Conservation (phyloP, 2,797 vertebrate species). For the Sebastes jordani region DNA sequence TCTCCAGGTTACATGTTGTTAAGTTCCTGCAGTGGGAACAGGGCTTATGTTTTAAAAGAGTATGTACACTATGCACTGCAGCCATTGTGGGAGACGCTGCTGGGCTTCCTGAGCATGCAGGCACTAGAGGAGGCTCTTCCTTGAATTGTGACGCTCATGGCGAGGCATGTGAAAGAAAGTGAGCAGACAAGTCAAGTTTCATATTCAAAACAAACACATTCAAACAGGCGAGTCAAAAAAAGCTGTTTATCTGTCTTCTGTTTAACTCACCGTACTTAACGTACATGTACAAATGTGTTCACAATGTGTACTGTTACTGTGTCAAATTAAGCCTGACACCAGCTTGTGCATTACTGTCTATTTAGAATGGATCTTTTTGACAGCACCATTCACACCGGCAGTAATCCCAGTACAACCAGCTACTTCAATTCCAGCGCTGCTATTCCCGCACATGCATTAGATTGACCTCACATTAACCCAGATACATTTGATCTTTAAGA, state of each 20-base stretch:
- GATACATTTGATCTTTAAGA: constrained; percentile 85
- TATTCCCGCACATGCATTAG: constrained; percentile 80
- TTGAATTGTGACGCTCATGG: constrained; percentile 29
- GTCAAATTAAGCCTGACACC: constrained; percentile 53
- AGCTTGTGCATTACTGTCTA: constrained; percentile 52
- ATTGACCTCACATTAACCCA: constrained; percentile 84
- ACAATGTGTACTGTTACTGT: constrained; percentile 14
- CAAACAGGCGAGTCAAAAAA: not conserved
- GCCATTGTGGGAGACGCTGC: constrained; percentile 16
- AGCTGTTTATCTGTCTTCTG: not conserved
- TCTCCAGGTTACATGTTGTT: not conserved
- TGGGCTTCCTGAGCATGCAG: constrained; percentile 34
- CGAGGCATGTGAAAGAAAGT: not conserved
- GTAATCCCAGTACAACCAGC: constrained; percentile 58
- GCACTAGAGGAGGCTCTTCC: constrained; percentile 27
- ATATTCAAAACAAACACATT: not conserved
- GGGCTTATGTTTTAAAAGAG: too few relatives aligned
- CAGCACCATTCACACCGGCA: constrained; percentile 51
- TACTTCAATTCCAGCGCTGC: constrained; percentile 64
- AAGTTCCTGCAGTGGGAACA: not conserved
- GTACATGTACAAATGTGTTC: constrained; percentile 16
- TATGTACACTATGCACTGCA: not conserved
- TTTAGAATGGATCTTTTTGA: constrained; percentile 63
- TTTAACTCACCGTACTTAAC: not conserved
- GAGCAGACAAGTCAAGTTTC: not conserved